These are phyloP conservation scores for Podabrus alpinus DNA, from an alignment of 2,888 invertebrate genomes.

Conservation along the genomic window DNA sequence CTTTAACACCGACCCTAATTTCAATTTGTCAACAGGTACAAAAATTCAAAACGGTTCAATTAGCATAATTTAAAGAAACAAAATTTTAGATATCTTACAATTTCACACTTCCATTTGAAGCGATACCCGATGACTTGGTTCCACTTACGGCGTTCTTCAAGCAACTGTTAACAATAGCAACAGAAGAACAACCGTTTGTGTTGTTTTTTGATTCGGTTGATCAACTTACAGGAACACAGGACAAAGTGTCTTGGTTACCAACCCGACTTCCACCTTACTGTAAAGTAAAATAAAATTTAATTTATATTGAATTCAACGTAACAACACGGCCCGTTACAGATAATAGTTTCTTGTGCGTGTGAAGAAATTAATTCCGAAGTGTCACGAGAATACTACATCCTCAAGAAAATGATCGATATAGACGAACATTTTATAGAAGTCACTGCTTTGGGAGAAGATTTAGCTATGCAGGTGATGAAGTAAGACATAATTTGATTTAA, in stretches of 20 bases:
- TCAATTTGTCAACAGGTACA: slow-evolving; percentile 92
- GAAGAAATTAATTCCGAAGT: slow-evolving; percentile 86
- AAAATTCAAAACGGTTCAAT: neutral
- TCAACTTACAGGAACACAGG: slow-evolving; percentile 92
- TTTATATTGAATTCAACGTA: neutral
- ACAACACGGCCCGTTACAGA: slow-evolving; percentile 60
- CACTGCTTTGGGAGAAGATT: slow-evolving; percentile 85
- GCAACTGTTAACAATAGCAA: slow-evolving; percentile 83
- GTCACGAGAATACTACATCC: slow-evolving; percentile 83
- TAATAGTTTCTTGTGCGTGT: slow-evolving; percentile 88
- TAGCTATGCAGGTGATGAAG: slow-evolving; percentile 91
- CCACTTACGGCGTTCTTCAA: slow-evolving; percentile 96
- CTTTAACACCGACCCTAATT: slow-evolving; percentile 89
- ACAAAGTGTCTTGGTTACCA: slow-evolving; percentile 95
- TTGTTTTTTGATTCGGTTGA: slow-evolving; percentile 96
- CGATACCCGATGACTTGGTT: slow-evolving; percentile 94
- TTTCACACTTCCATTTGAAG: slow-evolving; percentile 87
- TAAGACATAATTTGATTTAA: slow-evolving; percentile 48
- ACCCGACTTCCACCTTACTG: slow-evolving; percentile 86
- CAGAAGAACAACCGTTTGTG: slow-evolving; percentile 80
- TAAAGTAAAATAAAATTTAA: slow-evolving; percentile 65
- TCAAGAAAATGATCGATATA: slow-evolving; percentile 85
- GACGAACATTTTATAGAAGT: slow-evolving; percentile 91
- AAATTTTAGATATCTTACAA: slow-evolving; percentile 82
- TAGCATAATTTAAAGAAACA: neutral